A percentile compares a stretch with the other conserved stretches of the same genome.
Evolutionary conservation across 2,113 vertebrate species (phyloP).

Genomic region (Megaleporinus macrocephalus): DNA sequence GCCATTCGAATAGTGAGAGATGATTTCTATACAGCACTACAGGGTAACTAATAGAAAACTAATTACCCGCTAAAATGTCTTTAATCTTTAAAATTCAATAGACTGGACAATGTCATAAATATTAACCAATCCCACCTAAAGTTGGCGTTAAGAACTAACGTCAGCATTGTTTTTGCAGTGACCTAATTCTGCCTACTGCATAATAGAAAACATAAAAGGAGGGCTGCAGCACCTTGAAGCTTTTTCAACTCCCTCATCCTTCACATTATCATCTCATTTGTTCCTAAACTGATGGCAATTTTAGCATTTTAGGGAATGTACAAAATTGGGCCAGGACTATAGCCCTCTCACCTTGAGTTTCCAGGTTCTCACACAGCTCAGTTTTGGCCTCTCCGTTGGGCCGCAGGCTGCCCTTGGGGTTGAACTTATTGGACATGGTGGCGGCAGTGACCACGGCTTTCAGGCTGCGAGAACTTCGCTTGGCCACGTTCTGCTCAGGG

Average conservation of each 20-base stretch:
- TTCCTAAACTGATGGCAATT: background rate
- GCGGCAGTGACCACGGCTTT: constrained; percentile 96
- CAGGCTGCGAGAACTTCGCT: constrained; percentile 94
- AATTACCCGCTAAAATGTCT: constrained; percentile 35
- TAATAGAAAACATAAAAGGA: constrained; percentile 9
- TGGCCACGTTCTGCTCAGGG: constrained; percentile 98
- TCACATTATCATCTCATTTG: background rate
- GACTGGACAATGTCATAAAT: background rate
- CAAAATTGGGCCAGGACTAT: background rate
- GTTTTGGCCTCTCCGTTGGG: constrained; percentile 98
- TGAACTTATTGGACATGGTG: constrained; percentile 99
- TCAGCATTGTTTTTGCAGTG: constrained; percentile 24
- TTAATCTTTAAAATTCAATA: background rate
- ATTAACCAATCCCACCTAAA: constrained; percentile 4
- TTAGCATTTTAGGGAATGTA: background rate
- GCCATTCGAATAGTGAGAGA: constrained; percentile 47
- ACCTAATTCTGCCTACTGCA: constrained; percentile 25
- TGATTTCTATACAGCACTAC: background rate
- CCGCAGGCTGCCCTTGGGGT: constrained; percentile 90
- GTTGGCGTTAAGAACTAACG: background rate
- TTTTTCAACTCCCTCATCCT: background rate
- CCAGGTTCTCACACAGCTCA: constrained; percentile 94
- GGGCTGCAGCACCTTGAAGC: background rate
- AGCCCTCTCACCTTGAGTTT: constrained; percentile 87
- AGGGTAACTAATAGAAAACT: constrained; percentile 1